A percentile compares a stretch with the other conserved stretches of the same genome.
Evolutionary conservation across 2,797 vertebrate genomes (phyloP).

Genomic region (Clarias pachynema): DNA sequence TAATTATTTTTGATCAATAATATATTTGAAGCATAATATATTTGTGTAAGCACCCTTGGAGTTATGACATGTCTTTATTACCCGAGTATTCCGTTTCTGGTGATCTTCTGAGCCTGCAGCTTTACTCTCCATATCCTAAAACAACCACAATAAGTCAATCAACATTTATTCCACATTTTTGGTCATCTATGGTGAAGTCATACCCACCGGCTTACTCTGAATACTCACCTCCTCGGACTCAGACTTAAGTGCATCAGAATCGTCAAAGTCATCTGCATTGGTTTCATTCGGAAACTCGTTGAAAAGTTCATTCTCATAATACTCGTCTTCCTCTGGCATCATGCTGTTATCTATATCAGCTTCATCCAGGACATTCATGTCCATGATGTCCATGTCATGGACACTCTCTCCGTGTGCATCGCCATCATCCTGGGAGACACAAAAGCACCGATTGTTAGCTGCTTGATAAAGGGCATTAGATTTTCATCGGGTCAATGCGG

Average conservation of each 20-base stretch:
- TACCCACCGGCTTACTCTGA: background rate
- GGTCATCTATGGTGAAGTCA: background rate
- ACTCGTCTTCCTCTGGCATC: slow-evolving; percentile 76
- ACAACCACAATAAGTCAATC: background rate
- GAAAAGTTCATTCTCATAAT: slow-evolving; percentile 71
- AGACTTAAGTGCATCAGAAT: slow-evolving; percentile 14
- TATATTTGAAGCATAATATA: background rate
- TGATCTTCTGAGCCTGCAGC: slow-evolving; percentile 45
- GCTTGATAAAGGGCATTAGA: background rate
- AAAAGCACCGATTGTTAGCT: background rate
- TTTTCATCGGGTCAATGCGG: background rate
- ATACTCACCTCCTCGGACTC: slow-evolving; percentile 45
- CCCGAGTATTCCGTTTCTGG: slow-evolving; percentile 19
- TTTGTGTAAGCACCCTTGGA: background rate
- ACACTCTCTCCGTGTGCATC: slow-evolving; percentile 82
- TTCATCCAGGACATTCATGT: slow-evolving; percentile 87
- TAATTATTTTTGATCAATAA: background rate
- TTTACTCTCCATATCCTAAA: slow-evolving; percentile 48
- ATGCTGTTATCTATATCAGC: slow-evolving; percentile 82
- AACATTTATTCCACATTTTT: background rate
- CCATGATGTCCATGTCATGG: slow-evolving; percentile 88
- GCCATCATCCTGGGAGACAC: slow-evolving; percentile 76
- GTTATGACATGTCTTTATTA: slow-evolving; percentile 4
- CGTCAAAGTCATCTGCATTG: slow-evolving; percentile 35
- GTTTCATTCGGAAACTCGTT: slow-evolving; percentile 72